These are phyloP conservation scores for Drosophila watanabei DNA, from an alignment of 1,140 invertebrate genomes.

Conservation along the genomic window DNA sequence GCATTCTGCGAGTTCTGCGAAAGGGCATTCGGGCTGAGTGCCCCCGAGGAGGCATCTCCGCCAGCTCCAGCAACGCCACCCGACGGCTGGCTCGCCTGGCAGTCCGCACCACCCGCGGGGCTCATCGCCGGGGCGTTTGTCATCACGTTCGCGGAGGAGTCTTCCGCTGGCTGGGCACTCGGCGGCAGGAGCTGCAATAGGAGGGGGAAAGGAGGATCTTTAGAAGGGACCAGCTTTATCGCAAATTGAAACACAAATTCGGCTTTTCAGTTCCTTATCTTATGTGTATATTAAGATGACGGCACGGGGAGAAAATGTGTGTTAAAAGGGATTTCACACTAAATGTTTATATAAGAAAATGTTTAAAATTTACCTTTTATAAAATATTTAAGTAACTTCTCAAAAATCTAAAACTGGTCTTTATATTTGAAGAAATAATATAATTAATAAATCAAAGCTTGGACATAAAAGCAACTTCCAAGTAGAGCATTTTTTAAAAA, in stretches of 20 bases:
- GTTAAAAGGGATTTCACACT: neutral
- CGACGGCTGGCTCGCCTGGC: conserved; percentile 58
- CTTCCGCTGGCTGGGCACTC: conserved; percentile 67
- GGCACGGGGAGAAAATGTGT: conserved; percentile 4
- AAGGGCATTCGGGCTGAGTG: conserved; percentile 91
- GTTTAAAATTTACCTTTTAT: neutral
- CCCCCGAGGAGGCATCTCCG: conserved; percentile 87
- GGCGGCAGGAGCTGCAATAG: conserved; percentile 67
- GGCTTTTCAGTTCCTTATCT: conserved; percentile 4
- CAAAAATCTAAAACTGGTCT: neutral
- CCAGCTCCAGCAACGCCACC: conserved; percentile 20
- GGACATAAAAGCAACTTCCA: too few relatives aligned
- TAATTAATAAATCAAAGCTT: neutral
- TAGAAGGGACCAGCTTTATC: conserved; percentile 11
- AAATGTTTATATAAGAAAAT: neutral
- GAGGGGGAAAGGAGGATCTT: conserved; percentile 9
- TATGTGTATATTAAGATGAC: conserved; percentile 26
- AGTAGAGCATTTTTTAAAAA: too few relatives aligned
- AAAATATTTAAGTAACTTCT: neutral
- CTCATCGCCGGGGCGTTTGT: conserved; percentile 78
- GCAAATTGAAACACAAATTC: conserved; percentile 48
- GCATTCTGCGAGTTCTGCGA: conserved; percentile 88
- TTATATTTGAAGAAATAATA: neutral
- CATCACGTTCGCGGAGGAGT: conserved; percentile 67
- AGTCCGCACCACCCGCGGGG: conserved; percentile 77